These are phyloP conservation scores for Stenurella melanura DNA, from an alignment of 2,888 invertebrate species.

Conservation along the genomic window DNA sequence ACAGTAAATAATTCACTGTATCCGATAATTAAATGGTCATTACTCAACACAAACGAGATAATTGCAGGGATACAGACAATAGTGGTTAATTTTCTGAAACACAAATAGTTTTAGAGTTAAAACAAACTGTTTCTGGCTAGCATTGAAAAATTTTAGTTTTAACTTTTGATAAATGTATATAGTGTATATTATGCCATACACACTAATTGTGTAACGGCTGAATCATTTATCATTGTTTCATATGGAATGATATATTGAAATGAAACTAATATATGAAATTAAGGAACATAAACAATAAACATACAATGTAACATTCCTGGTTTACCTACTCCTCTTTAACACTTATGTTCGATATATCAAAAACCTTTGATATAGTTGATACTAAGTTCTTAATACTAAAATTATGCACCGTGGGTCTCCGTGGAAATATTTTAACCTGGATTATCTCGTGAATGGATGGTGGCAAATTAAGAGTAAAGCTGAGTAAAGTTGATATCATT, in stretches of 20 bases:
- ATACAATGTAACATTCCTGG: too few species aligned
- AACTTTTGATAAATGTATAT: neutral
- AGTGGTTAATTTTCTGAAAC: constrained; percentile 11
- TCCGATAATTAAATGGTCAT: constrained; percentile 20
- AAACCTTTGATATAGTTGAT: too few species aligned
- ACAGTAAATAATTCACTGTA: constrained; percentile 25
- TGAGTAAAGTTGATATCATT: too few species aligned
- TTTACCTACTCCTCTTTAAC: too few species aligned
- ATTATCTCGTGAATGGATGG: too few species aligned
- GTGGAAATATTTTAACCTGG: too few species aligned
- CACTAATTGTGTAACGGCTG: neutral
- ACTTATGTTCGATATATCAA: too few species aligned
- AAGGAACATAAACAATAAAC: too few species aligned
- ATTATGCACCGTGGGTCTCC: too few species aligned
- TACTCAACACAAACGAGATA: constrained; percentile 23
- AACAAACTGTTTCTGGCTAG: neutral
- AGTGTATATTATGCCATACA: neutral
- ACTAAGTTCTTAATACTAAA: too few species aligned
- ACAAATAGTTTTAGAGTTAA: constrained; percentile 2
- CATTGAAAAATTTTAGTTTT: neutral
- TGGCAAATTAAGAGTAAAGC: too few species aligned
- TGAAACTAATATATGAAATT: neutral
- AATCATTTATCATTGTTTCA: neutral
- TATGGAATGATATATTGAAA: neutral
- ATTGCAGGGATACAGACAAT: constrained; percentile 1